Base-by-base conservation (phyloP, 2,797 vertebrate species). In the Cottoperca gobio region DNA sequence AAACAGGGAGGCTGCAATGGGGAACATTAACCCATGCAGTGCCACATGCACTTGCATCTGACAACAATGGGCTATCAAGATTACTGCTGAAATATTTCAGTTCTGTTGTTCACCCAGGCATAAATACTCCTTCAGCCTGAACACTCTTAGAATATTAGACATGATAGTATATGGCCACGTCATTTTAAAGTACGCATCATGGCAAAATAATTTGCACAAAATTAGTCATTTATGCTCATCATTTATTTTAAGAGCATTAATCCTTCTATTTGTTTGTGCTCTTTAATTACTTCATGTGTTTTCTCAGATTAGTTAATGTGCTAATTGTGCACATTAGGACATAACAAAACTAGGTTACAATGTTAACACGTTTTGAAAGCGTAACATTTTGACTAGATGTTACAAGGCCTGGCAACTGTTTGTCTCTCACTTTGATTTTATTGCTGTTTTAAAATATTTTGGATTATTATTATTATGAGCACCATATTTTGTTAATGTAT, bases 1-100 rank as follows among this genome's bases (percentile, higher is more conserved):
- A 86, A 91, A 91, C 85, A 88, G 87, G 65, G 83, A 88, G 83
- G 65, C 82, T 76, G 70, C 78, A 49, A 76, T 35, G 69, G 81
- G 83, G 82, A 79, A 48, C 58, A 57, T 92, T 91, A 92, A 88
- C 92, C 87, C 84, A 6, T 73, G 57, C 73, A 19, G 3, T 40
- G 73, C 90, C 82, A 57, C 19, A 43, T 23, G 42, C 23, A 37
- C 37, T 55, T 64, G 42, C 59, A 21, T 2, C 72, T 49, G 23
- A 37, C 43, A 49, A 33, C 65, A 46, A 2, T 19, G 21, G 60
- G 9, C 24, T 39, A 48, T 66, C 53, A 45, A 13, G 53, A 76
- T 61, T 23, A 46, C 39, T 16, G 31, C 24, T 59, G 42, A 58
- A 62, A 49, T 76, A 40, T 63, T n/a, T n/a, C 21, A 3, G 37